Base-by-base conservation (phyloP, 1,140 invertebrate genomes). In the Drosophila sproati region DNA sequence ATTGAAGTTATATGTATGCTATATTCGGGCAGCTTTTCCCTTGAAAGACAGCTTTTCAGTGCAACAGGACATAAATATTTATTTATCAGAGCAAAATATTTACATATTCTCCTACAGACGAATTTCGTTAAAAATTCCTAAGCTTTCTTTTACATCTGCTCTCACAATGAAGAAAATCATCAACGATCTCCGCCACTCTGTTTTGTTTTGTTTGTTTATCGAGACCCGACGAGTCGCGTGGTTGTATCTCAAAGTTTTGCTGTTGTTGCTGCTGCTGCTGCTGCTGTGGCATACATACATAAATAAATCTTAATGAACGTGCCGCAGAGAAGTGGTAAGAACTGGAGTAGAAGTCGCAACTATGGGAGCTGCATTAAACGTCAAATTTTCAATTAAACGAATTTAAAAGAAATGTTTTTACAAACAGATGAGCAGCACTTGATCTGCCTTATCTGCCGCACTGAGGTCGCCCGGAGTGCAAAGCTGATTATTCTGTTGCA, bases 221-320 rank as follows among this genome's bases (percentile, higher is more conserved):
- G 34, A 29, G 34, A 5, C 10, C 37, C 8, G 28, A 57, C 10
- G 28, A 32, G 55, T 4, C 31, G 34, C 41, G 20, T 29, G 5
- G 43, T 41, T 57, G 69, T 54, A 52, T 43, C 32, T 37, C 41
- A 6, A 32, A 37, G 60, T 50, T 45, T 4, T 45, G n/a, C 43
- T 45, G 10, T n/a, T 45, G 43, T n/a, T 63, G 48, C 35, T 20
- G 20, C 20, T 20, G 20, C 20, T 20, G 20, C 20, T 20, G 20
- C 20, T 20, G 1, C 20, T 29, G 47, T 41, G 39, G 39, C 39
- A 37, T 7, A 5, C 35, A 20, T 20, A 7, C 41, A 78, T 31
- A 61, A 63, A 83, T 77, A 82, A 87, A 82, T 87, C 77, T 82
- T 66, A 77, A 87, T 88, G 74, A 88, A 78, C 29, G 47, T 62